Evolutionary conservation across 2,888 invertebrate species (phyloP).

Genomic region (Nysson spinosus): DNA sequence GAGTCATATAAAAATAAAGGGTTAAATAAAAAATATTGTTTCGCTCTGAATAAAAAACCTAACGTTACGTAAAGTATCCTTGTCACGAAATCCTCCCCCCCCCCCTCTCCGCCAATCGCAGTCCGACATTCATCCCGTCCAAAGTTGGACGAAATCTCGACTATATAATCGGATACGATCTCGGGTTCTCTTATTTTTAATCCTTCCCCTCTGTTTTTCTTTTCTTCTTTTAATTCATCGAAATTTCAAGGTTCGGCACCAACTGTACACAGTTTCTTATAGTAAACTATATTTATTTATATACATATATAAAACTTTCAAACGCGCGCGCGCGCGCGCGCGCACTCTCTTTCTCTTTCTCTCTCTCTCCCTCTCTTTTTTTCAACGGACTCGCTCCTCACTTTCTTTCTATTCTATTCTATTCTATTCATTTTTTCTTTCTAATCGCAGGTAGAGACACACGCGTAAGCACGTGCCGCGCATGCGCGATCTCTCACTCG

Average conservation of each 20-base stretch:
- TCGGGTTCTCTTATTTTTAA: not conserved
- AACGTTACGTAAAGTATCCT: conserved; percentile 46
- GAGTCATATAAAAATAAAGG: conserved; percentile 72
- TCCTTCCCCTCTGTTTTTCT: not conserved
- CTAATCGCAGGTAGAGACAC: too few relatives aligned
- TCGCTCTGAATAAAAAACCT: conserved; percentile 68
- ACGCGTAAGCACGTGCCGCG: too few relatives aligned
- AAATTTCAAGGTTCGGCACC: conserved; percentile 26
- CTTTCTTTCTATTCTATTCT: not conserved
- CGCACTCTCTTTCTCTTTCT: conserved; percentile 17
- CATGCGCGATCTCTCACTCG: not conserved
- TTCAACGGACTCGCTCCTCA: not conserved
- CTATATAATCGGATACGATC: conserved; percentile 2
- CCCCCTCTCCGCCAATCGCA: conserved; percentile 1
- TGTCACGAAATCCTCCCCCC: conserved; percentile 16
- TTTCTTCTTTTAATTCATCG: not conserved
- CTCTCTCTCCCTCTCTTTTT: conserved; percentile 7
- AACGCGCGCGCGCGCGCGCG: conserved; percentile 36
- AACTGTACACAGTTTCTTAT: conserved; percentile 50
- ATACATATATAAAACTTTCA: conserved; percentile 44
- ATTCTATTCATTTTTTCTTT: not conserved
- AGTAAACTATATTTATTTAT: conserved; percentile 49
- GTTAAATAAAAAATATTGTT: conserved; percentile 73
- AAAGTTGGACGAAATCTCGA: too few relatives aligned
- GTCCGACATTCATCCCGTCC: too few relatives aligned